A percentile compares a stretch with the other conserved stretches of the same genome.
These are phyloP conservation scores for Plotosus lineatus DNA, from an alignment of 2,113 vertebrate genomes.

Conservation along the genomic window DNA sequence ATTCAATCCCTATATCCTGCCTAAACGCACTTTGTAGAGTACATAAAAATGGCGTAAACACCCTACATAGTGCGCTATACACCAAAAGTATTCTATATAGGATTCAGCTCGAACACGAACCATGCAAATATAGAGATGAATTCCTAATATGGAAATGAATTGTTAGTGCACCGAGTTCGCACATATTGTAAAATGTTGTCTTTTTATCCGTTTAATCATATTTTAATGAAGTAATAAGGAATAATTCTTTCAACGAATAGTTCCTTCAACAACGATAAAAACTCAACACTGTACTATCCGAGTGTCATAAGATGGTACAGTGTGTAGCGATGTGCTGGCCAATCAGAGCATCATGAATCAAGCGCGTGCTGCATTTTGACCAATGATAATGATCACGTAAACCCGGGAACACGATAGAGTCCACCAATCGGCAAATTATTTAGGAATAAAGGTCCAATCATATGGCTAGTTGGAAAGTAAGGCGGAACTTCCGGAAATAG, in stretches of 20 bases:
- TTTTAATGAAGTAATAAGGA: neutral
- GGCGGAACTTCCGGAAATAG: neutral
- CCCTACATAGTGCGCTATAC: neutral
- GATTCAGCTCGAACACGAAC: neutral
- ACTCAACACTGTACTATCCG: neutral
- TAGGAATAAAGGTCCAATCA: neutral
- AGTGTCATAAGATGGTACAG: neutral
- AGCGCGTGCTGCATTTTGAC: neutral
- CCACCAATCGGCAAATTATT: neutral
- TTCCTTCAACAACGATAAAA: neutral
- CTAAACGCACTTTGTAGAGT: neutral
- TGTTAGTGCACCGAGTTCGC: neutral
- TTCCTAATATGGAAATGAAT: constrained; percentile 38
- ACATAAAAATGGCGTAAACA: neutral
- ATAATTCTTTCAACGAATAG: neutral
- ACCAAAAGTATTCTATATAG: neutral
- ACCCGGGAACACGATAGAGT: no score
- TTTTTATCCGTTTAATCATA: neutral
- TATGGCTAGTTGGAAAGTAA: neutral
- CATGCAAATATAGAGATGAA: neutral
- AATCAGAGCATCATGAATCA: constrained; percentile 1
- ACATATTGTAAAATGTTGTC: neutral
- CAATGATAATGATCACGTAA: neutral
- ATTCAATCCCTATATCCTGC: neutral
- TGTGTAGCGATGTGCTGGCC: neutral